Percentiles rank a stretch among this genome's conserved stretches.
phyloP scores from a whole-genome alignment of 2,113 vertebrate genomes.

The Narcine bancroftii region DNA sequence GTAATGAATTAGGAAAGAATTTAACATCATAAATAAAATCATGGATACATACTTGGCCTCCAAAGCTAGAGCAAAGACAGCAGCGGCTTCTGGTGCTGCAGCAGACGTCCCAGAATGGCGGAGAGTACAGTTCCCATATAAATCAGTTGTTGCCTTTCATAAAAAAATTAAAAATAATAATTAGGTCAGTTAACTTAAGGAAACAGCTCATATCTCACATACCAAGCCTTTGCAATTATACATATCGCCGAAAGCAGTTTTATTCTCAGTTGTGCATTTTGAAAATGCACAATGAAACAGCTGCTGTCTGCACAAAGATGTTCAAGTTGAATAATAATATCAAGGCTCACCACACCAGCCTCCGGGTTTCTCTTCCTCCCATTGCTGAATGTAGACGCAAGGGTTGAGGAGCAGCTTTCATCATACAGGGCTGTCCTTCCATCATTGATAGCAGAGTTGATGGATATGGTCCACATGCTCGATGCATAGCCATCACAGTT shows the following conservation, averaged over 20 bases:
- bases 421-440: constrained; percentile 91
- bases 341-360: constrained; percentile 81
- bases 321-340: constrained; percentile 22
- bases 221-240: not conserved
- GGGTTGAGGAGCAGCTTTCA: constrained; percentile 94
- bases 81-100: constrained; percentile 91
- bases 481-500: constrained; percentile 97
- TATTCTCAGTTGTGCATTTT: not conserved
- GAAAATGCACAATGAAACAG: constrained; percentile 40
- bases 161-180: constrained; percentile 40
- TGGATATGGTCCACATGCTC: constrained; percentile 99
- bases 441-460: constrained; percentile 96
- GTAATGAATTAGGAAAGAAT: not conserved
- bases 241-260: constrained; percentile 34
- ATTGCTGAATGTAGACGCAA: constrained; percentile 96
- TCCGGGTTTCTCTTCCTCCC: constrained; percentile 94
- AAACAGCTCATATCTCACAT: not conserved
- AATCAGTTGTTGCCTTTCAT: constrained; percentile 87
- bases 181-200: not conserved
- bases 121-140: constrained; percentile 96
- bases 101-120: constrained; percentile 95
- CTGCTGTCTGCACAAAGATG: constrained; percentile 36
- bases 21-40: not conserved
- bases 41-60: constrained; percentile 86
- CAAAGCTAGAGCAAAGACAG: constrained; percentile 89